A percentile compares a stretch with the other conserved stretches of the same genome.
Evolutionary conservation across 2,113 vertebrate genomes (phyloP).

Genomic region (Aldabrachelys gigantea): DNA sequence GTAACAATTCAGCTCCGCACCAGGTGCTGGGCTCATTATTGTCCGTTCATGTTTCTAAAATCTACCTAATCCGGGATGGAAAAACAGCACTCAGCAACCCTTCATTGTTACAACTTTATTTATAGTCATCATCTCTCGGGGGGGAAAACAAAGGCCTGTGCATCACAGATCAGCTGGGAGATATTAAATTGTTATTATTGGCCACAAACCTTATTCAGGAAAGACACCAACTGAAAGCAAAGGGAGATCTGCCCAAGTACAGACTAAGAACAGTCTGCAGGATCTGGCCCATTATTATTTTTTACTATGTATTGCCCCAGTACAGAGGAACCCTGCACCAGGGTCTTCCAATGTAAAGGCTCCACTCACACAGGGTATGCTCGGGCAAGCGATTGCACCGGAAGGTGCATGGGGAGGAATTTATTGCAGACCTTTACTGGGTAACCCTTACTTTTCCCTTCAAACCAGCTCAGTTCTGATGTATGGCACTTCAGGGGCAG

Average conservation of each 20-base stretch:
- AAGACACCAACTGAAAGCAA: not conserved
- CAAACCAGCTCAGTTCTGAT: fast-evolving
- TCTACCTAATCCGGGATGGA: constrained; percentile 6
- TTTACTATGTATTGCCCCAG: not conserved
- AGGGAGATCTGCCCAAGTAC: not conserved
- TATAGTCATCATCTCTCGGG: not conserved
- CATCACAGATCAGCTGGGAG: not conserved
- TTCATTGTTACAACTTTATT: constrained; percentile 9
- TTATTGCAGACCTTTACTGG: not conserved
- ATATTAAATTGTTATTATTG: not conserved
- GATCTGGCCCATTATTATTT: not conserved
- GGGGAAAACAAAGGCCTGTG: not conserved
- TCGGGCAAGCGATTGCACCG: not conserved
- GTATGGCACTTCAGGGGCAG: not conserved
- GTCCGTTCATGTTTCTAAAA: not conserved
- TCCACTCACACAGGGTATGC: not conserved
- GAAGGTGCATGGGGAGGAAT: not conserved
- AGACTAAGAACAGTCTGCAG: not conserved
- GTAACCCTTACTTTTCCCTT: not conserved
- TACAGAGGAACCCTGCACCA: not conserved
- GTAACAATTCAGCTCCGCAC: constrained; percentile 5
- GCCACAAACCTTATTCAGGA: not conserved
- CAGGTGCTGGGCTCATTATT: constrained; percentile 9
- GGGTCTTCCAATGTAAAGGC: not conserved
- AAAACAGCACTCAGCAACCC: constrained; percentile 18